phyloP scores from a whole-genome alignment of 2,797 vertebrate genomes.

The Sebastes oblongus region DNA sequence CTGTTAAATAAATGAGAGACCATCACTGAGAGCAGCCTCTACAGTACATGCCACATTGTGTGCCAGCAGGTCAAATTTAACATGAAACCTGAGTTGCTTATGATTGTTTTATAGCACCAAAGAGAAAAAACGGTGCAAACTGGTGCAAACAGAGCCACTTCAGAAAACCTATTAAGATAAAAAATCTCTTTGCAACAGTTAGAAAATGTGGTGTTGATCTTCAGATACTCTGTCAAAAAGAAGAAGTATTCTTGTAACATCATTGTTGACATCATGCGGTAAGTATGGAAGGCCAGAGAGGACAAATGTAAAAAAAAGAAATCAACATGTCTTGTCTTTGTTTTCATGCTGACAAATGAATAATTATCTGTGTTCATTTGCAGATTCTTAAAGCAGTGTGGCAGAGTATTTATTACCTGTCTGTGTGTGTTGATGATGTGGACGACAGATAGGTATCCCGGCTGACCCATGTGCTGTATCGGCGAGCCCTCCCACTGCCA shows the following conservation, averaged over 20 bases:
- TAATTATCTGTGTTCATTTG: background rate
- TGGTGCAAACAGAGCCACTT: background rate
- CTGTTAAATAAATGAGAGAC: background rate
- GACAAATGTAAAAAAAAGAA: fast-evolving
- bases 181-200: background rate
- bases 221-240: background rate
- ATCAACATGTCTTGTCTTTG: background rate
- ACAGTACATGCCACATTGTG: background rate
- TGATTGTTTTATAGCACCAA: background rate
- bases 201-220: background rate
- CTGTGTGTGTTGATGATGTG: slow-evolving; percentile 74
- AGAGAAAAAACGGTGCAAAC: background rate
- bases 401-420: slow-evolving; percentile 64
- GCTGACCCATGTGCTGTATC: slow-evolving; percentile 86
- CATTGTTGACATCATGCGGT: background rate
- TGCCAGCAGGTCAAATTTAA: background rate
- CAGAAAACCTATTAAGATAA: background rate
- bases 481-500: slow-evolving; percentile 85
- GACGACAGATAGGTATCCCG: slow-evolving; percentile 78
- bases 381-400: background rate
- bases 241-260: background rate
- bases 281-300: background rate
- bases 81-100: background rate
- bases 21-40: background rate
- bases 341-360: background rate